Conservation (phyloP, 2,113 vertebrate genomes). For the Prietella phreatophila region DNA sequence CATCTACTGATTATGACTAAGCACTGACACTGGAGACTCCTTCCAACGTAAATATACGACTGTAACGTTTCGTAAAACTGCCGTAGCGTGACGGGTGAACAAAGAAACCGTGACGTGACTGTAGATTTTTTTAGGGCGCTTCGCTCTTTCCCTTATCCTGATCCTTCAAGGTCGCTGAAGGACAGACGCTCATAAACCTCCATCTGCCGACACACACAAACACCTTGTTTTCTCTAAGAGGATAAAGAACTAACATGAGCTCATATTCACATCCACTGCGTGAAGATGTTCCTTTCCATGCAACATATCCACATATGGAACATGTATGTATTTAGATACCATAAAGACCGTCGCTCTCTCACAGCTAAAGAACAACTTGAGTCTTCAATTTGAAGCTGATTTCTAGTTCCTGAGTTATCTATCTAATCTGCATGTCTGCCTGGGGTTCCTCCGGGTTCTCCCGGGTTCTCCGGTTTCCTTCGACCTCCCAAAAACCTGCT, state of each 20-base stretch:
- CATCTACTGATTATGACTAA: neutral
- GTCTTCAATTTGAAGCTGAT: too few relatives aligned
- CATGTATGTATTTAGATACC: too few relatives aligned
- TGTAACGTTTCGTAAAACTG: too few relatives aligned
- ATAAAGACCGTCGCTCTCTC: too few relatives aligned
- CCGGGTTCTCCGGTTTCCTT: neutral
- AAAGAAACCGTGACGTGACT: neutral
- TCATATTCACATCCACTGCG: neutral
- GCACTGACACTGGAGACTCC: neutral
- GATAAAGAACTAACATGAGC: neutral
- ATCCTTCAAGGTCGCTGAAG: neutral
- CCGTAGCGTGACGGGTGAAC: neutral
- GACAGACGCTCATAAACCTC: slow-evolving; percentile 2
- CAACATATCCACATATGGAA: neutral
- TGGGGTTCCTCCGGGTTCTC: neutral
- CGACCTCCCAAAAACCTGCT: neutral
- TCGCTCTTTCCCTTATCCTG: neutral
- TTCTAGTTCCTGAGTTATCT: neutral
- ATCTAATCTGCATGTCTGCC: neutral
- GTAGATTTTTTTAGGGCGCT: neutral
- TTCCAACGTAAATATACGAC: neutral
- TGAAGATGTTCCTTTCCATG: neutral
- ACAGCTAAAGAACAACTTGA: too few relatives aligned
- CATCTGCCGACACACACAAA: neutral
- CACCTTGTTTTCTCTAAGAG: neutral